These are phyloP conservation scores for Zoanthus gigantus DNA, from an alignment of 92 coral and sea anemone genomes.

Conservation along the genomic window DNA sequence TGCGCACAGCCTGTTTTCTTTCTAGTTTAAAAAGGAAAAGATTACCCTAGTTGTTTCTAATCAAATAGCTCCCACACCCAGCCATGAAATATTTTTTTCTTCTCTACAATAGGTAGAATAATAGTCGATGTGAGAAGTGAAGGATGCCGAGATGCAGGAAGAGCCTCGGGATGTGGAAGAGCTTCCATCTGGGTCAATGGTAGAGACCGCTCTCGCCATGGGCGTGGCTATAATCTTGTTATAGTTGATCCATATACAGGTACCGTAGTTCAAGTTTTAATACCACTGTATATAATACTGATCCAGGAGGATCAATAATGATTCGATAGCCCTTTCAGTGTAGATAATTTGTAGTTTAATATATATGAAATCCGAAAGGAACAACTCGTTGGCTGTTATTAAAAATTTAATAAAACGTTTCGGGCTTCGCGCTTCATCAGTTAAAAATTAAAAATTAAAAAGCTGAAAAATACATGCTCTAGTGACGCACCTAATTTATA, in stretches of 20 bases:
- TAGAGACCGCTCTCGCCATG: conserved; percentile 50
- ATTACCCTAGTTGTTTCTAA: background rate
- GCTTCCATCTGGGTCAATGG: conserved; percentile 55
- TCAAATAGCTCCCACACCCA: background rate
- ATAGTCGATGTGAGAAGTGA: conserved; percentile 52
- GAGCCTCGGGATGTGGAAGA: conserved; percentile 59
- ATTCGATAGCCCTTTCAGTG: too few relatives aligned
- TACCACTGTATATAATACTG: background rate
- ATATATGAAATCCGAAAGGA: too few relatives aligned
- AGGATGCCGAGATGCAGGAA: conserved; percentile 58
- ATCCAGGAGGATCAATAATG: too few relatives aligned
- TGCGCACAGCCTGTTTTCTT: too few relatives aligned
- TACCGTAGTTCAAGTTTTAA: background rate
- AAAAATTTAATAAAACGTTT: too few relatives aligned
- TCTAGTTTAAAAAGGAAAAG: too few relatives aligned
- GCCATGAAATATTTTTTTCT: background rate
- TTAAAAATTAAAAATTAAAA: too few relatives aligned
- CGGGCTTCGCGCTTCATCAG: too few relatives aligned
- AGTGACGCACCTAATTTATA: too few relatives aligned
- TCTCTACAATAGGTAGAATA: background rate
- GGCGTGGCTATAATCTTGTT: conserved; percentile 61
- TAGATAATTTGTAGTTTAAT: too few relatives aligned
- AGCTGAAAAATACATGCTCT: too few relatives aligned
- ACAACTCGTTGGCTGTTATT: too few relatives aligned
- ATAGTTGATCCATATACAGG: conserved; percentile 51